phyloP scores from a whole-genome alignment of 2,797 vertebrate species.

The Centropyge bicolor region DNA sequence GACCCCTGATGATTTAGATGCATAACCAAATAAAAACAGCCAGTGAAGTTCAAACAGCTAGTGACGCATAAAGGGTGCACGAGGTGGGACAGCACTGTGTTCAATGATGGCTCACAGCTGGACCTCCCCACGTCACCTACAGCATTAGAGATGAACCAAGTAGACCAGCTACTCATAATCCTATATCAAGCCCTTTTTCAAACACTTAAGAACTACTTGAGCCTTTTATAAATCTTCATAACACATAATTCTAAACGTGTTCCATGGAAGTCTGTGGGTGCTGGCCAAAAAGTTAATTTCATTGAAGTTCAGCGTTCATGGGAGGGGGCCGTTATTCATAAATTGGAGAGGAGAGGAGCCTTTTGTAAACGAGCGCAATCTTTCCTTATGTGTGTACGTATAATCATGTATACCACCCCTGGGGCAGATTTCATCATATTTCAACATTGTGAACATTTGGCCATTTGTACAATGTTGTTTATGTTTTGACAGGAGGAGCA shows the following conservation, averaged over 20 bases:
- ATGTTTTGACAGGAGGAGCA: slow-evolving; percentile 85
- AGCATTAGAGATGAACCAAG: slow-evolving; percentile 50
- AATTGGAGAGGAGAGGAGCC: slow-evolving; percentile 51
- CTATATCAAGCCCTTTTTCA: slow-evolving; percentile 49
- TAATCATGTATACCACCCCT: slow-evolving; percentile 54
- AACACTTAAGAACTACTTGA: slow-evolving; percentile 60
- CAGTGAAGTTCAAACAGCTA: slow-evolving; percentile 80
- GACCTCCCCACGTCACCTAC: slow-evolving; percentile 74
- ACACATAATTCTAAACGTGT: slow-evolving; percentile 46
- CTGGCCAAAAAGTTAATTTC: slow-evolving; percentile 60
- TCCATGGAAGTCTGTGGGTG: slow-evolving; percentile 27
- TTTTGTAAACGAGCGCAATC: slow-evolving; percentile 53
- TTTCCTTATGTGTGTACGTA: slow-evolving; percentile 53
- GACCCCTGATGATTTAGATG: slow-evolving; percentile 86
- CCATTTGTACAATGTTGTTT: slow-evolving; percentile 79
- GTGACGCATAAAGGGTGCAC: slow-evolving; percentile 80
- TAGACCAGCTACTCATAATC: slow-evolving; percentile 54
- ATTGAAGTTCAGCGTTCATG: slow-evolving; percentile 49
- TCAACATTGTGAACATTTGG: slow-evolving; percentile 66
- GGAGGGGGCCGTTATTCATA: slow-evolving; percentile 51
- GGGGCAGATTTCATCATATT: slow-evolving; percentile 59
- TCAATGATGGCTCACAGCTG: slow-evolving; percentile 83
- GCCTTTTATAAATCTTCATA: slow-evolving; percentile 46
- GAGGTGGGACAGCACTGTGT: slow-evolving; percentile 78
- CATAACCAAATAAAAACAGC: slow-evolving; percentile 84